These are phyloP conservation scores for Anguilla japonica DNA, from an alignment of 2,113 vertebrate species.

Conservation along the genomic window DNA sequence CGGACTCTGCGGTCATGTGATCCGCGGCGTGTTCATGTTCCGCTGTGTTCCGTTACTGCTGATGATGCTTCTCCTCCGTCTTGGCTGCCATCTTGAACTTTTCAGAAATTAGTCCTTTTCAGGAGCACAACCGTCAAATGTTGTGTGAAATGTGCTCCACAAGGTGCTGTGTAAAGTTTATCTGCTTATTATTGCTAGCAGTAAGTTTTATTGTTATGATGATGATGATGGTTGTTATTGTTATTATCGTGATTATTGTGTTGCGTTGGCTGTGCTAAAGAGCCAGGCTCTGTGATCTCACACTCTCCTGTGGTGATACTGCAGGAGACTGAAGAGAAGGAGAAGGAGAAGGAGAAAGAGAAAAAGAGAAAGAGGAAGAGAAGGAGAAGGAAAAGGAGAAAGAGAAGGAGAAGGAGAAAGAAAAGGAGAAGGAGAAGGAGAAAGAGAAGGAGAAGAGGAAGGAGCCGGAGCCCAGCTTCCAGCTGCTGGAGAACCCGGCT, in stretches of 20 bases:
- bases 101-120: neutral
- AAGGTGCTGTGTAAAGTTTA: too few relatives aligned
- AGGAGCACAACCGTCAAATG: neutral
- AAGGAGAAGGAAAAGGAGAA: conserved; percentile 89
- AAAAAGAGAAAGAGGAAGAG: conserved; percentile 78
- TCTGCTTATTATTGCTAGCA: too few relatives aligned
- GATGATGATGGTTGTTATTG: too few relatives aligned
- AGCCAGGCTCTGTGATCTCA: neutral
- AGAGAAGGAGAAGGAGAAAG: conserved; percentile 84
- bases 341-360: conserved; percentile 79
- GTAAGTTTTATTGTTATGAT: neutral
- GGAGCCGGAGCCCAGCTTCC: conserved; percentile 92
- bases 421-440: conserved; percentile 92
- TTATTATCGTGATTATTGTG: too few relatives aligned
- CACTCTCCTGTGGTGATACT: conserved; percentile 43
- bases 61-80: neutral
- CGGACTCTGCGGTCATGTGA: neutral
- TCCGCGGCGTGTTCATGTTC: neutral
- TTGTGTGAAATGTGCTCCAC: too few relatives aligned
- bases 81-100: conserved; percentile 1
- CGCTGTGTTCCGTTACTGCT: neutral
- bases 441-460: conserved; percentile 96
- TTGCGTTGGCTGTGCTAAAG: too few relatives aligned
- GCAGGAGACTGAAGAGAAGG: conserved; percentile 94
- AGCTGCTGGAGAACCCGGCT: conserved; percentile 93